phyloP scores from a whole-genome alignment of 2,113 vertebrate species.

The Oryzias curvinotus region DNA sequence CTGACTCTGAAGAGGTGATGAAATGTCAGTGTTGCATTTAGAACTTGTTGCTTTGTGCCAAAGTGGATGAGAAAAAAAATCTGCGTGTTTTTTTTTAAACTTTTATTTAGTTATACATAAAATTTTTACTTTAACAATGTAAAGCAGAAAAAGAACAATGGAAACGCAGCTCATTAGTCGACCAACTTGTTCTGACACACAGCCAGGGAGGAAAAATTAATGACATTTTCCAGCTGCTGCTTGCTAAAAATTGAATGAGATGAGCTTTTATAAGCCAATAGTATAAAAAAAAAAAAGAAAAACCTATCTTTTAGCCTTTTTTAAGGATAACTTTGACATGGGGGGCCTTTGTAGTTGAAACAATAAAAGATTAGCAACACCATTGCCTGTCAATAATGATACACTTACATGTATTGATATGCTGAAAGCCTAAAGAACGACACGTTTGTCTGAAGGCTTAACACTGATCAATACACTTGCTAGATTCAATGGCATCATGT shows the following conservation, averaged over 20 bases:
- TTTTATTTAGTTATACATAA: too few species aligned
- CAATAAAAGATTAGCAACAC: slow-evolving; percentile 46
- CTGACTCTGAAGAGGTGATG: slow-evolving; percentile 6
- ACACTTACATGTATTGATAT: slow-evolving; percentile 60
- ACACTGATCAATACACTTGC: slow-evolving; percentile 60
- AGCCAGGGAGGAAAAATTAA: too few species aligned
- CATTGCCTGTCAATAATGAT: slow-evolving; percentile 44
- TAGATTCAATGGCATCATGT: slow-evolving; percentile 46
- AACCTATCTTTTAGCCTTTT: neutral
- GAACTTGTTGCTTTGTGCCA: neutral
- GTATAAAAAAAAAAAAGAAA: neutral
- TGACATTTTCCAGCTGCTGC: neutral
- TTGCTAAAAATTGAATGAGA: neutral
- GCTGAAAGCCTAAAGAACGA: slow-evolving; percentile 59
- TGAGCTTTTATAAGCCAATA: neutral
- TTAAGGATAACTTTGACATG: slow-evolving; percentile 20
- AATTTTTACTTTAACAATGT: neutral
- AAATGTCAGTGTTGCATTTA: slow-evolving; percentile 3
- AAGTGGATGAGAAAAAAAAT: slow-evolving; percentile 8
- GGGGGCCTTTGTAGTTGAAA: slow-evolving; percentile 37
- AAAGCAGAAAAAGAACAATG: slow-evolving; percentile 7
- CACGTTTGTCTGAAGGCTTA: slow-evolving; percentile 72
- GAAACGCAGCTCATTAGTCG: too few species aligned
- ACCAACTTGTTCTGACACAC: too few species aligned
- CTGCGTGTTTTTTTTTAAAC: neutral